Base-by-base conservation (phyloP, 2,113 vertebrate species). In the Ardeotis arabs region DNA sequence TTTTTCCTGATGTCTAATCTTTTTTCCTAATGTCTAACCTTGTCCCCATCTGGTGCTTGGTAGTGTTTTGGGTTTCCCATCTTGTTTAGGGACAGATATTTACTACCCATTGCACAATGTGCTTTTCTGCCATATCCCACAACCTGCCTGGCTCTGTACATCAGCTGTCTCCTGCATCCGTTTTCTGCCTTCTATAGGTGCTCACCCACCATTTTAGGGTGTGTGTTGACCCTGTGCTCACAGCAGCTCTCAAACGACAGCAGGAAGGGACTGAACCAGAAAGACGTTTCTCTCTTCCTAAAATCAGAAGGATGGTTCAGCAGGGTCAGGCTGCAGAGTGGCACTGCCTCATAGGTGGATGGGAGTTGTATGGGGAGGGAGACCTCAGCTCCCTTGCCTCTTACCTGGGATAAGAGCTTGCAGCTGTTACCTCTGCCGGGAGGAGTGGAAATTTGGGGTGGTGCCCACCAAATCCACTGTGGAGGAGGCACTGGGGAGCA, bases 41-140 rank as follows among this genome's bases (percentile, higher is more conserved):
- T 63, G 49, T 59, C 44, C n/a, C 29, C 16, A 5, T 35, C 49
- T 27, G 45, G 29, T 80, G 68, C 20, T 84, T 0, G 0, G 37
- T 47, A 27, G 25, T 0, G 0, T 59, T 80, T 60, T 44, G 35
- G 45, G 23, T 37, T 78, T 87, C 41, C 31, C 14, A 2, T 50
- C 35, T 66, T 50, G 31, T 29, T 90, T 13, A 64, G 31, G 49
- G 49, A 80, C 55, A 89, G 49, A 56, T 63, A 68, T 63, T 75
- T 50, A 16, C 41, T 27, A 47, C 24, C 6, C 9, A 7, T 8
- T 5, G 4, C 20, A 52, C 33, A 68, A 28, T 0, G 0, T 69
- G 35, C 28, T 84, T 84, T 41, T 79, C 60, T 69, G 55, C 44
- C 2, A 0, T 33, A 17, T 78, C 35, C 23, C 77, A 39, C 53